Evolutionary conservation across 1,140 invertebrate species (phyloP).

Genomic region (Aphelinus certus): DNA sequence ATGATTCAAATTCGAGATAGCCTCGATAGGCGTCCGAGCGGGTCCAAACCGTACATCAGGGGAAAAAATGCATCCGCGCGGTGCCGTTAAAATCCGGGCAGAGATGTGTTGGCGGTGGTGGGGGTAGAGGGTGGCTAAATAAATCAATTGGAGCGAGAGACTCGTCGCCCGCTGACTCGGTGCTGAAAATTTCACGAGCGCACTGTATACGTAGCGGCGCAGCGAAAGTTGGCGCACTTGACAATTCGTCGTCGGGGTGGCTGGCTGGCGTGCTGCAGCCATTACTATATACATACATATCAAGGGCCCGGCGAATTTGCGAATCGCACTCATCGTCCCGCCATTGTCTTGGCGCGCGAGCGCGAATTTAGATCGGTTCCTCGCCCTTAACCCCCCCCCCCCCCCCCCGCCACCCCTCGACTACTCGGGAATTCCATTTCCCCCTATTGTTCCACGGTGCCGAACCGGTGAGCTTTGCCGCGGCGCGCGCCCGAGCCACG

Average conservation of each 20-base stretch:
- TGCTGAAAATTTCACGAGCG: conserved; percentile 19
- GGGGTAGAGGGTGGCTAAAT: background rate
- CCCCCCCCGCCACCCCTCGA: too few relatives aligned
- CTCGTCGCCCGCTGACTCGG: background rate
- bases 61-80: background rate
- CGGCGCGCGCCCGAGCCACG: too few relatives aligned
- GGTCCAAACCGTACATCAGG: background rate
- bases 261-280: too few relatives aligned
- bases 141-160: conserved; percentile 1
- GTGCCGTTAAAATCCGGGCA: too few relatives aligned
- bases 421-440: background rate
- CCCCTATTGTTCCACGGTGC: background rate
- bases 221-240: too few relatives aligned
- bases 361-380: conserved; percentile 28
- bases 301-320: conserved; percentile 16
- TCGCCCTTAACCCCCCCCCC: background rate
- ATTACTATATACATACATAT: background rate
- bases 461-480: background rate
- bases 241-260: too few relatives aligned
- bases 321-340: conserved; percentile 25
- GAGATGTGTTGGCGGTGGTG: too few relatives aligned
- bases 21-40: background rate
- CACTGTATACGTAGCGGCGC: background rate
- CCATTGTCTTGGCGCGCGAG: conserved; percentile 19
- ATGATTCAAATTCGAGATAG: background rate